A percentile compares a stretch with the other conserved stretches of the same genome.
phyloP scores from a whole-genome alignment of 2,888 invertebrate genomes.

The Baronia brevicornis region DNA sequence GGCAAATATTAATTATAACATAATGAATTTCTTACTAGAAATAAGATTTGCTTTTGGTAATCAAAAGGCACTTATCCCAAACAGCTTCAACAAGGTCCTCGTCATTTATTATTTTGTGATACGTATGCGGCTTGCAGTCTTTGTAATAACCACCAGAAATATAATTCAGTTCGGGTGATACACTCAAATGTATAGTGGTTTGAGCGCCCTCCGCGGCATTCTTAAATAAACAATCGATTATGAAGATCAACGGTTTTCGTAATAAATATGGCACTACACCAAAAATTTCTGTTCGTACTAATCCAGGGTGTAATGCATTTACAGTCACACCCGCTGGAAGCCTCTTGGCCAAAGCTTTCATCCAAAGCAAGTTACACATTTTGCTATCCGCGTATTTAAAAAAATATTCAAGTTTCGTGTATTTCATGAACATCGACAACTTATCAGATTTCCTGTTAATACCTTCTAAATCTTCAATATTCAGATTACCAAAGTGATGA shows the following conservation, averaged over 20 bases:
- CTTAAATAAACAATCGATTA: constrained; percentile 79
- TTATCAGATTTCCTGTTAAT: neutral
- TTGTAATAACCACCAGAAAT: constrained; percentile 83
- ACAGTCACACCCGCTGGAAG: constrained; percentile 77
- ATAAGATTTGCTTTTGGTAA: no score
- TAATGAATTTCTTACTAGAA: no score
- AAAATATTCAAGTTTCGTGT: constrained; percentile 1
- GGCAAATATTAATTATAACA: no score
- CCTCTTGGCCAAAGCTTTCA: constrained; percentile 46
- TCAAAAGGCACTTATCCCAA: constrained; percentile 73
- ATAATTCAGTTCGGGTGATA: constrained; percentile 80
- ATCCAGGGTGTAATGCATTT: constrained; percentile 88
- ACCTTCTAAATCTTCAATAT: constrained; percentile 28
- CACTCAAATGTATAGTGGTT: constrained; percentile 82
- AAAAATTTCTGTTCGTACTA: constrained; percentile 86
- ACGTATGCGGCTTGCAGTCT: constrained; percentile 79
- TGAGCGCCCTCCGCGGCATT: constrained; percentile 84
- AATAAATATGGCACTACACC: constrained; percentile 63
- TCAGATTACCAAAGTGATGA: constrained; percentile 61
- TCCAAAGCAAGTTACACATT: constrained; percentile 49
- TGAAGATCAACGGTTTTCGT: constrained; percentile 66
- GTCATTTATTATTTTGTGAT: constrained; percentile 75
- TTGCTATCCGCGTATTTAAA: constrained; percentile 48
- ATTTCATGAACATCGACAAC: no score
- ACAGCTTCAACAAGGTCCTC: constrained; percentile 81